Conservation (phyloP, 2,888 invertebrate genomes). For the Sialis lutaria region DNA sequence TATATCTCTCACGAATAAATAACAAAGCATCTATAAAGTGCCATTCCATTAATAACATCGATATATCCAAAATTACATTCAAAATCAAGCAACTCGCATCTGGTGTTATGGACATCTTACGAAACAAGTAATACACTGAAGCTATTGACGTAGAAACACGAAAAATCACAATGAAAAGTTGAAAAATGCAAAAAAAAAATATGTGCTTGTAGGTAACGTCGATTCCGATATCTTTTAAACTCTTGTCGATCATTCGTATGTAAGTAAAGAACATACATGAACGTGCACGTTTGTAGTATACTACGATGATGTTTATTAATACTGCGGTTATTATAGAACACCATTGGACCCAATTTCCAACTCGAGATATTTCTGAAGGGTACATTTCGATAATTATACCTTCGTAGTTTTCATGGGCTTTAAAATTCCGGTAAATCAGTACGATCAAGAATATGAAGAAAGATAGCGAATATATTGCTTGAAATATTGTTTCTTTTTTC, state of each 20-base stretch:
- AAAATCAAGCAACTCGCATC: neutral
- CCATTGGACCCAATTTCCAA: neutral
- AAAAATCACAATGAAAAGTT: neutral
- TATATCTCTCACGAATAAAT: neutral
- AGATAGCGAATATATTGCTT: too few species aligned
- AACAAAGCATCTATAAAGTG: neutral
- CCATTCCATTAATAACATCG: neutral
- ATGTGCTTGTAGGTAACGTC: neutral
- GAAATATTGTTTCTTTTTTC: too few species aligned
- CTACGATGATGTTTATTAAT: neutral
- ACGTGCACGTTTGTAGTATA: neutral
- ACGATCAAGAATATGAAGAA: too few species aligned
- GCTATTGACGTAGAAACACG: neutral
- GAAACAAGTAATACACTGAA: too few species aligned
- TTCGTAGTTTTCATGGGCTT: neutral
- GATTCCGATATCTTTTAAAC: neutral
- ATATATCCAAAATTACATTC: neutral
- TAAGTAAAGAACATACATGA: neutral
- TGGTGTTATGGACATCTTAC: too few species aligned
- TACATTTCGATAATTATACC: neutral
- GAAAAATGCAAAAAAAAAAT: neutral
- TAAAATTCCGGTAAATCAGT: too few species aligned
- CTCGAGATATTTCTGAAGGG: constrained; percentile 1
- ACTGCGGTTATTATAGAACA: neutral
- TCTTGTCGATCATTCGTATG: neutral